These are phyloP conservation scores for Rhizomys pruinosus DNA, from an alignment of 2,113 vertebrate genomes.

Conservation along the genomic window DNA sequence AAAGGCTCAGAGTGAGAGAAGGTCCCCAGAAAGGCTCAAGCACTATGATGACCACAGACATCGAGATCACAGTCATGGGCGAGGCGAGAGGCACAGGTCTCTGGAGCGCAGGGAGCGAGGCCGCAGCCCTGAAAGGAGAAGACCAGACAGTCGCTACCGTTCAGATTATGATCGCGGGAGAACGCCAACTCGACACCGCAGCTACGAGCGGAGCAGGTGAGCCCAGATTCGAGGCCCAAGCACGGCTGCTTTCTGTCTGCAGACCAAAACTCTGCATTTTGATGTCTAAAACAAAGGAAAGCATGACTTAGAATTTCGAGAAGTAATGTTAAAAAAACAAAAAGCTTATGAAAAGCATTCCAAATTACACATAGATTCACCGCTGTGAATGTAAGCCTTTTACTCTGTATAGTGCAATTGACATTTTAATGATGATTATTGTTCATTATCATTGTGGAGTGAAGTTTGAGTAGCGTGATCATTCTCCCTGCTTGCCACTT, in stretches of 20 bases:
- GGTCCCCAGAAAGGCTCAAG: constrained; percentile 92
- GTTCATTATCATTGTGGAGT: background rate
- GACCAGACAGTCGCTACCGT: constrained; percentile 89
- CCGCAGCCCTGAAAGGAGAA: constrained; percentile 91
- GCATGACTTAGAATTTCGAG: background rate
- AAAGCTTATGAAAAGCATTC: constrained; percentile 8
- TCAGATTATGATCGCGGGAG: constrained; percentile 91
- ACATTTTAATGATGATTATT: background rate
- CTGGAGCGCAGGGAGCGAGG: constrained; percentile 92
- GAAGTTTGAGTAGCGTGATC: background rate
- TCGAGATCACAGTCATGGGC: constrained; percentile 89
- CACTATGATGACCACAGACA: constrained; percentile 92
- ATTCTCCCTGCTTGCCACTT: background rate
- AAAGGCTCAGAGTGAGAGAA: constrained; percentile 85
- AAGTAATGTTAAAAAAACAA: constrained; percentile 45
- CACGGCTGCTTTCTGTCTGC: fast-evolving
- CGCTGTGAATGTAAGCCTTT: background rate
- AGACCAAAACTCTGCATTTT: background rate
- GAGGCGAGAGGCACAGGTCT: constrained; percentile 89
- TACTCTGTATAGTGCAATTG: background rate
- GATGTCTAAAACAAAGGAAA: background rate
- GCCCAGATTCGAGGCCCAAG: fast-evolving
- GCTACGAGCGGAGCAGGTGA: constrained; percentile 94
- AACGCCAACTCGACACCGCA: constrained; percentile 90
- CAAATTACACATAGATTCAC: background rate